These are phyloP conservation scores for Macrochelys suwanniensis DNA, from an alignment of 2,797 vertebrate species.

Conservation along the genomic window DNA sequence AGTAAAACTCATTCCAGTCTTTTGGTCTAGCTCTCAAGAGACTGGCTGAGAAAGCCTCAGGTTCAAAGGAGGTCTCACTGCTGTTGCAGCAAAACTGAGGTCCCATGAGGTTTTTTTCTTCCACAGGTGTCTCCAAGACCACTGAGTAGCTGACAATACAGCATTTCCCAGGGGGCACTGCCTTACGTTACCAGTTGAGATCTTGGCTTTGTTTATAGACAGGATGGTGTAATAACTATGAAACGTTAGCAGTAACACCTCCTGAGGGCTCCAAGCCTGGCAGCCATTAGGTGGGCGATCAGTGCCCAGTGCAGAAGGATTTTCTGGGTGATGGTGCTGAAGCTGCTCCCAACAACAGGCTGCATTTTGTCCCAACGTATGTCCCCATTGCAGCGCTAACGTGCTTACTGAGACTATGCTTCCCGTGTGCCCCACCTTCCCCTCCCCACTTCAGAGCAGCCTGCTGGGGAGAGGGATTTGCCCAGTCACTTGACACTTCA, in stretches of 20 bases:
- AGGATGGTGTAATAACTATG: fast-evolving
- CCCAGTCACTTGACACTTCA: background rate
- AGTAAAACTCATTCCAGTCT: background rate
- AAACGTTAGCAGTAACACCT: background rate
- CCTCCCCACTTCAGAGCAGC: background rate
- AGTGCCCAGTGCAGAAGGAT: background rate
- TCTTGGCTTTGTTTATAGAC: background rate
- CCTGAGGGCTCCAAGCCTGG: background rate
- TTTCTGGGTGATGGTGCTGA: background rate
- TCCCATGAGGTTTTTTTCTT: background rate
- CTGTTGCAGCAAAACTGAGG: background rate
- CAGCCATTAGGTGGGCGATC: fast-evolving
- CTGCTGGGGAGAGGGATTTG: fast-evolving
- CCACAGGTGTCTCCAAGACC: background rate
- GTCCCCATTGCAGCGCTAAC: background rate
- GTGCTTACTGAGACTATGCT: background rate
- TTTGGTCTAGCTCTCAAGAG: background rate
- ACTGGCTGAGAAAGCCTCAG: background rate
- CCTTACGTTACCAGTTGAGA: background rate
- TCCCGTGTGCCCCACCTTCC: background rate
- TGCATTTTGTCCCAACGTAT: background rate
- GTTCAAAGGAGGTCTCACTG: background rate
- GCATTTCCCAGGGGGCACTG: background rate
- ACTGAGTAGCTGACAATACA: background rate
- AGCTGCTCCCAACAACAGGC: background rate